Conservation (phyloP, 2,888 invertebrate species). For the Opisthograptis luteolata region DNA sequence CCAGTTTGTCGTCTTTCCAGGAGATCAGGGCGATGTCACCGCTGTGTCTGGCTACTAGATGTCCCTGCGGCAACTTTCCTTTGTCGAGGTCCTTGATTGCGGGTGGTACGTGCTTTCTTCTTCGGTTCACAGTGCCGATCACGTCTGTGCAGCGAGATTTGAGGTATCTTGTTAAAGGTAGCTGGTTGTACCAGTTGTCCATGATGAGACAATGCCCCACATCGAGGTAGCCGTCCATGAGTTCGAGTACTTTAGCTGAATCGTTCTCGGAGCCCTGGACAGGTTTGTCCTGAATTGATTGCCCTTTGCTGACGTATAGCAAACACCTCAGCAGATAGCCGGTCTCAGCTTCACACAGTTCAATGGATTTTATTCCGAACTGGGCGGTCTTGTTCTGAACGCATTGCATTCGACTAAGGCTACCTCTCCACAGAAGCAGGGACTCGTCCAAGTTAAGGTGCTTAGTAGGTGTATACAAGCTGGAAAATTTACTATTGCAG, state of each 20-base stretch:
- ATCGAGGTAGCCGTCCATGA: constrained; percentile 25
- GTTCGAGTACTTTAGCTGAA: constrained; percentile 18
- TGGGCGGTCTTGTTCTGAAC: constrained; percentile 44
- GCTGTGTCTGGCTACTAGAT: constrained; percentile 24
- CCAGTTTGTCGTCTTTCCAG: constrained; percentile 30
- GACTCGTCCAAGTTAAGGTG: constrained; percentile 18
- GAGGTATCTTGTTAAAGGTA: constrained; percentile 19
- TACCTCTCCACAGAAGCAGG: constrained; percentile 13
- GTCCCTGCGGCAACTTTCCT: constrained; percentile 7
- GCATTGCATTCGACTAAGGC: constrained; percentile 42
- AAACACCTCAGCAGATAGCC: constrained; percentile 25
- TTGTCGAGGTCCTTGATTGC: constrained; percentile 4
- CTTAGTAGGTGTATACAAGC: constrained; percentile 10
- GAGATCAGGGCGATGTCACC: constrained; percentile 25
- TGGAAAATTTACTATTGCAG: not conserved
- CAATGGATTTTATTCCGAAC: constrained; percentile 43
- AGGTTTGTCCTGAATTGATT: not conserved
- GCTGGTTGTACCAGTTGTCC: not conserved
- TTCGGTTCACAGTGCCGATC: constrained; percentile 20
- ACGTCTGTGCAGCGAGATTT: constrained; percentile 26
- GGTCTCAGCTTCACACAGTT: constrained; percentile 41
- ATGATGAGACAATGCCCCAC: constrained; percentile 13
- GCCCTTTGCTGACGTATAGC: constrained; percentile 25
- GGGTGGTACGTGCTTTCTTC: constrained; percentile 9
- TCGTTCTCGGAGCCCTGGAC: constrained; percentile 7